phyloP scores from a whole-genome alignment of 2,113 vertebrate species.

The Theropithecus gelada region DNA sequence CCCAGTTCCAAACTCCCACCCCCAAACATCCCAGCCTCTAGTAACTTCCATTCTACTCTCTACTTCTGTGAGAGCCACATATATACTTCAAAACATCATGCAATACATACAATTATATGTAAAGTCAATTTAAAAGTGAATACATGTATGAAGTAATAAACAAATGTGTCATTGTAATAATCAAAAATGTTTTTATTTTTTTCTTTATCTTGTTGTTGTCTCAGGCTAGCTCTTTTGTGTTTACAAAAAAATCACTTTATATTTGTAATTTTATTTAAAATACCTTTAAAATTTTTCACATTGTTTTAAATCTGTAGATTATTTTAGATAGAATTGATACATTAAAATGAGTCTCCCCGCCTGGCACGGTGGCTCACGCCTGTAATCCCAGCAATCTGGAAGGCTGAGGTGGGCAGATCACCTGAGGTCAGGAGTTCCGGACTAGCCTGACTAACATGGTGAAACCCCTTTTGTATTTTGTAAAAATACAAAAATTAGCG shows the following conservation, averaged over 20 bases:
- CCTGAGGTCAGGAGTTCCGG: no score
- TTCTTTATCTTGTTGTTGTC: not conserved
- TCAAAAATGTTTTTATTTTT: no score
- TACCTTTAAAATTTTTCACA: not conserved
- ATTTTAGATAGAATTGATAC: not conserved
- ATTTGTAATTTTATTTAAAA: not conserved
- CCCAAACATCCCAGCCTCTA: not conserved
- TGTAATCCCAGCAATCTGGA: no score
- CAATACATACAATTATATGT: not conserved
- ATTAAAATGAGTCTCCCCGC: not conserved
- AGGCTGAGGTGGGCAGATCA: no score
- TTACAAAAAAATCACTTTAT: not conserved
- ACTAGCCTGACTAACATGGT: no score
- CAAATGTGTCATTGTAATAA: not conserved
- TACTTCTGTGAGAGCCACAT: not conserved
- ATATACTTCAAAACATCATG: not conserved
- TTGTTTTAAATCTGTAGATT: not conserved
- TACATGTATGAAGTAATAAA: not conserved
- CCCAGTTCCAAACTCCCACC: no score
- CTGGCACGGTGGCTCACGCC: fast-evolving
- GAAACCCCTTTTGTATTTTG: no score
- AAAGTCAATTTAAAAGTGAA: not conserved
- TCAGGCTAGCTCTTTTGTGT: not conserved
- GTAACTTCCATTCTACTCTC: not conserved
- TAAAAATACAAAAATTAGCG: no score